phyloP scores from a whole-genome alignment of 35 echinoderm and acorn worm species.

The Anneissia japonica region DNA sequence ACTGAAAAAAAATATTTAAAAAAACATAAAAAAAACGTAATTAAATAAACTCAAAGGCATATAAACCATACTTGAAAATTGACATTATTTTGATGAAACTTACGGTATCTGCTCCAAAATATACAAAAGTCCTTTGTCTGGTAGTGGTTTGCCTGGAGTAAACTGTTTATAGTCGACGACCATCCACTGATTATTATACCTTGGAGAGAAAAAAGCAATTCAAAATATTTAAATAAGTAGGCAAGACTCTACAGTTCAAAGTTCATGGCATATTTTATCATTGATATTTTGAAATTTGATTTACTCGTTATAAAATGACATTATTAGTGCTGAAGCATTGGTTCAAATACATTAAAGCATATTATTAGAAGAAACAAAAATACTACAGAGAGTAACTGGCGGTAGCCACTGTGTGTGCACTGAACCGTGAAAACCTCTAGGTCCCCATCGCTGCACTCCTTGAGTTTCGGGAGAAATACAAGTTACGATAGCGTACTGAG shows the following conservation, averaged over 20 bases:
- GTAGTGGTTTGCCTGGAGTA: conserved; percentile 52
- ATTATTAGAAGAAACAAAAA: too few species aligned
- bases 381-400: too few species aligned
- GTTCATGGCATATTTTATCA: background rate
- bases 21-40: background rate
- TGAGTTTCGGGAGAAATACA: too few species aligned
- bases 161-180: conserved; percentile 87
- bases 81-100: conserved; percentile 14
- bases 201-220: conserved; percentile 17
- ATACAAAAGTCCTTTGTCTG: conserved; percentile 51
- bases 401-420: too few species aligned
- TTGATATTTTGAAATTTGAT: background rate
- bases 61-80: background rate
- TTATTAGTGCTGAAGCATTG: too few species aligned
- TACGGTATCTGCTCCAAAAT: conserved; percentile 90
- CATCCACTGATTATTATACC: conserved; percentile 99
- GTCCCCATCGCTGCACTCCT: too few species aligned
- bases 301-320: background rate
- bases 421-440: too few species aligned
- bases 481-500: too few species aligned
- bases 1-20: conserved; percentile 44
- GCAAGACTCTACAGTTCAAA: background rate
- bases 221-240: background rate
- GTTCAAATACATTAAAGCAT: too few species aligned
- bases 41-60: background rate